These are phyloP conservation scores for Notocelia uddmanniana DNA, from an alignment of 2,888 invertebrate species.

Conservation along the genomic window DNA sequence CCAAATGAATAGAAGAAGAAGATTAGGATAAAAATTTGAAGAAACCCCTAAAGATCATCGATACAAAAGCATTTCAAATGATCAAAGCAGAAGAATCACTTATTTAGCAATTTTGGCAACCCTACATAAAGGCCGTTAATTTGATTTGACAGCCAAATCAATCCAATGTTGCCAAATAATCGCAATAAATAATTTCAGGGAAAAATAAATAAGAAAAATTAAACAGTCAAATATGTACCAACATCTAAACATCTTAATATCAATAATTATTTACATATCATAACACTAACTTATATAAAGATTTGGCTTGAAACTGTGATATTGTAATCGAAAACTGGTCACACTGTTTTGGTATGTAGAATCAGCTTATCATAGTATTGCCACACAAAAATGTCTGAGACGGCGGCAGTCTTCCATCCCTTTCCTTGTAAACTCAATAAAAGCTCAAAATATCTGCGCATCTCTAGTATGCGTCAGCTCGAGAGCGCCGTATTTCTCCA, in stretches of 20 bases:
- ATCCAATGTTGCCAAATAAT: constrained; percentile 9
- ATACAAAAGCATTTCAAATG: background rate
- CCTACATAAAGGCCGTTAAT: background rate
- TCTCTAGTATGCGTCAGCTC: background rate
- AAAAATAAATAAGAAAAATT: constrained; percentile 18
- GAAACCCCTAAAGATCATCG: background rate
- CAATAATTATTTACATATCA: constrained; percentile 50
- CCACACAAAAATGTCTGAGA: constrained; percentile 25
- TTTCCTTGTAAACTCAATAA: background rate
- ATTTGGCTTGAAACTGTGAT: constrained; percentile 64
- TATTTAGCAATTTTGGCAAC: background rate
- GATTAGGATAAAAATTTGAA: background rate
- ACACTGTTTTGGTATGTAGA: constrained; percentile 75
- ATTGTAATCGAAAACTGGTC: constrained; percentile 64
- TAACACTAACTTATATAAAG: constrained; percentile 55
- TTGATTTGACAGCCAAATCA: background rate
- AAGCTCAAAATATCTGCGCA: background rate
- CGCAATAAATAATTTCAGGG: background rate
- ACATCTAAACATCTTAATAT: constrained; percentile 40
- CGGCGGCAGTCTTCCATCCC: background rate
- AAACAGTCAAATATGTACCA: constrained; percentile 42
- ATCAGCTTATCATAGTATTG: constrained; percentile 33
- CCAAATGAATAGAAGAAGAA: constrained; percentile 21
- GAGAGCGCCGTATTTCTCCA: background rate
- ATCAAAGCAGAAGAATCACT: background rate